Conservation (phyloP, 2,113 vertebrate species). For the Dicerorhinus sumatrensis region DNA sequence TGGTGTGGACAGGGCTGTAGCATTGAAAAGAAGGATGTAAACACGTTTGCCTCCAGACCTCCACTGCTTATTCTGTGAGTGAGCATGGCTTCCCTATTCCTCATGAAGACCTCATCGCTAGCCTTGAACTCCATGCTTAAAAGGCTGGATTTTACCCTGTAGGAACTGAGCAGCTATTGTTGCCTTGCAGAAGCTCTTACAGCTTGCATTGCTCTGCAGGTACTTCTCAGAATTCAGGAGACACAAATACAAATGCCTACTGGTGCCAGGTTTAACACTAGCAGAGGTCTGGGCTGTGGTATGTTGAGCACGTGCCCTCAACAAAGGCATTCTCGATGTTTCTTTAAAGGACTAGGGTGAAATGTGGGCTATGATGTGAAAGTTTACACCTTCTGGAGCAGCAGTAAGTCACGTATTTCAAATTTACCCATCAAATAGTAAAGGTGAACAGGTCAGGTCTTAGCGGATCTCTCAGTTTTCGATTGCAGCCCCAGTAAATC, state of each 20-base stretch:
- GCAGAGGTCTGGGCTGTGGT: background rate
- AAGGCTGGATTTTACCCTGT: background rate
- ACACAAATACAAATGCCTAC: background rate
- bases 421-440: background rate
- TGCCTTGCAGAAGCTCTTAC: background rate
- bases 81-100: background rate
- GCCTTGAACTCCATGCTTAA: background rate
- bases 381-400: background rate
- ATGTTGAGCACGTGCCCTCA: rapidly evolving
- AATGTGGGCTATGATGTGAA: background rate
- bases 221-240: background rate
- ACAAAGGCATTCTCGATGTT: background rate
- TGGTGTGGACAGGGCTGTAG: background rate
- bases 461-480: background rate
- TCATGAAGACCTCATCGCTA: background rate
- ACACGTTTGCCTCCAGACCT: background rate
- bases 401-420: background rate
- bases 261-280: background rate
- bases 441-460: background rate
- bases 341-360: background rate
- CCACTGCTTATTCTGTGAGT: background rate
- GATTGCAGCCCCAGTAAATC: background rate
- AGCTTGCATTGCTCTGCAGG: background rate
- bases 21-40: background rate
- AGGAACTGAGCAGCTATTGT: too few relatives aligned